Conservation (phyloP, 2,113 vertebrate genomes). For the Psophia crepitans region DNA sequence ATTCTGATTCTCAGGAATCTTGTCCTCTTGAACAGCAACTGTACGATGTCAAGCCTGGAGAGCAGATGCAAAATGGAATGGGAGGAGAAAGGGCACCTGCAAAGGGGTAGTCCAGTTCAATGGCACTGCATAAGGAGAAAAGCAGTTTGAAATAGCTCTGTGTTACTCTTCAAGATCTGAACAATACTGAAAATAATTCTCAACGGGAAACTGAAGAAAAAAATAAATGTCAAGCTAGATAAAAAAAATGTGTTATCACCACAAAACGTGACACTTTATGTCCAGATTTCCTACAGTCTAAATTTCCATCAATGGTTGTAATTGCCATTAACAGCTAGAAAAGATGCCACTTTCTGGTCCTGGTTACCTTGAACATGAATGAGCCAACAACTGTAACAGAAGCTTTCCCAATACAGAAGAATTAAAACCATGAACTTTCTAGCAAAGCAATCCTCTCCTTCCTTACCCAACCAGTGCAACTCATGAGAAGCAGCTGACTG, state of each 20-base stretch:
- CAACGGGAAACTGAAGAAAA: not conserved
- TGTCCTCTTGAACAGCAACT: not conserved
- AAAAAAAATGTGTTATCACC: not conserved
- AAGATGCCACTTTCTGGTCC: not conserved
- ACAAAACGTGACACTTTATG: not conserved
- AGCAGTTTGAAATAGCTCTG: not conserved
- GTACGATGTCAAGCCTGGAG: not conserved
- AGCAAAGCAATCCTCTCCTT: not conserved
- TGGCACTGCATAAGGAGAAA: not conserved
- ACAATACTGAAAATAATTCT: not conserved
- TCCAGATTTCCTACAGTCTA: not conserved
- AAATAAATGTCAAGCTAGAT: not conserved
- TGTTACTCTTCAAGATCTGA: not conserved
- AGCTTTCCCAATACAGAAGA: not conserved
- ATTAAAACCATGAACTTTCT: not conserved
- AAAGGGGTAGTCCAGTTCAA: not conserved
- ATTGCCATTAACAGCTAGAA: not conserved
- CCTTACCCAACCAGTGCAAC: not conserved
- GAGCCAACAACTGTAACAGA: not conserved
- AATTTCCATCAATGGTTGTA: not conserved
- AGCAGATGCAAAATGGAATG: not conserved
- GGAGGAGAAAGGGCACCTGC: not conserved
- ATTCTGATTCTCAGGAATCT: not conserved
- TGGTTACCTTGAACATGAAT: not conserved
- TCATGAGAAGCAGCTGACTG: conserved; percentile 26